A percentile compares a stretch with the other conserved stretches of the same genome.
These are phyloP conservation scores for Nephrocerus scutellatus DNA, from an alignment of 2,888 invertebrate genomes.

Conservation along the genomic window DNA sequence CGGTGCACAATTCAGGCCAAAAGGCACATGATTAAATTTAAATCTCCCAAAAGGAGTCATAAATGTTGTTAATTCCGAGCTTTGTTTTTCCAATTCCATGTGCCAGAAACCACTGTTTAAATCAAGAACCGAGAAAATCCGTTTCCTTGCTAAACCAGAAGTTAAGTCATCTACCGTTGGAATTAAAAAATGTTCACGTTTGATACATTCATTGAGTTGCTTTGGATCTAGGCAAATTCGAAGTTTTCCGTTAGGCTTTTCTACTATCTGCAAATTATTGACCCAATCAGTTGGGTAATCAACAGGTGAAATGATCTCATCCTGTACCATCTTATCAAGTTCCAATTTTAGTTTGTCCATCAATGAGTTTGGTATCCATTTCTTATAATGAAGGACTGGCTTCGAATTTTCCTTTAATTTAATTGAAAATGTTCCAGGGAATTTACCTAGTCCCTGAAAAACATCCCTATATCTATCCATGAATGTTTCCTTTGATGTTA, in stretches of 20 bases:
- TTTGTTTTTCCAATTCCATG: constrained; percentile 21
- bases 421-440: constrained; percentile 10
- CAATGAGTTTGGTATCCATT: constrained; percentile 11
- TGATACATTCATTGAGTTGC: constrained; percentile 22
- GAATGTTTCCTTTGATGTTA: constrained; percentile 6
- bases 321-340: constrained; percentile 13
- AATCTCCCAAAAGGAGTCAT: constrained; percentile 24
- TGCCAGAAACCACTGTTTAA: constrained; percentile 17
- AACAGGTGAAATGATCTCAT: constrained; percentile 19
- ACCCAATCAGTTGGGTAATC: constrained; percentile 20
- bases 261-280: constrained; percentile 15
- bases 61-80: constrained; percentile 25
- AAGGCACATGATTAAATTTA: constrained; percentile 21
- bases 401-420: constrained; percentile 13
- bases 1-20: constrained; percentile 30
- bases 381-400: constrained; percentile 16
- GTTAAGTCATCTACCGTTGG: constrained; percentile 23
- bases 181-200: constrained; percentile 23
- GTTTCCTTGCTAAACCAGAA: no score
- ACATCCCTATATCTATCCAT: background rate
- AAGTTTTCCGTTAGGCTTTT: constrained; percentile 22
- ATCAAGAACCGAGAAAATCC: constrained; percentile 10
- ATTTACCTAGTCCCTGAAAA: constrained; percentile 11
- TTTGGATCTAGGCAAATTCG: constrained; percentile 31
- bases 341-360: constrained; percentile 11